A percentile compares a stretch with the other conserved stretches of the same genome.
Conservation (phyloP, 2,113 vertebrate genomes). For the Taurulus bubalis region DNA sequence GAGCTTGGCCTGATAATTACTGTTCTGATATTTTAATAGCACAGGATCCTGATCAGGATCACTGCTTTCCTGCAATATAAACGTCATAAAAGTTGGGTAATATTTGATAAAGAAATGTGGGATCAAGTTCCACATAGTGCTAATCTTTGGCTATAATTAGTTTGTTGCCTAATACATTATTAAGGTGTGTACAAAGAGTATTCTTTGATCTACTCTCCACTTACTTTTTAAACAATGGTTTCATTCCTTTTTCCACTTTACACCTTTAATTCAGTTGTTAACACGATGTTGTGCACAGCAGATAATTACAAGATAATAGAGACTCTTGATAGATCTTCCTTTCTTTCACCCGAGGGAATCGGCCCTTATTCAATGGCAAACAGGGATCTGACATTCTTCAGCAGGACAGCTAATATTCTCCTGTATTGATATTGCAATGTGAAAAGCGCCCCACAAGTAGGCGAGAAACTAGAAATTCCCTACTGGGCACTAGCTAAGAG, state of each 20-base stretch:
- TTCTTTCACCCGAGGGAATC: conserved; percentile 35
- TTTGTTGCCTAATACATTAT: conserved; percentile 25
- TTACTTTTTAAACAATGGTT: conserved; percentile 11
- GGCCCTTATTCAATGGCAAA: conserved; percentile 49
- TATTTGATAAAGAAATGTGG: conserved; percentile 66
- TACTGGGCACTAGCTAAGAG: conserved; percentile 74
- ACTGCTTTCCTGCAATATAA: conserved; percentile 61
- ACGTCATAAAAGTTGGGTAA: conserved; percentile 66
- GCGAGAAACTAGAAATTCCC: conserved; percentile 85
- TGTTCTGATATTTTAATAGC: conserved; percentile 69
- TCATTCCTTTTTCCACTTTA: conserved; percentile 4
- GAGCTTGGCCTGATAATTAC: conserved; percentile 63
- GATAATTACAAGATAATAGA: conserved; percentile 41
- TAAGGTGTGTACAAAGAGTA: not conserved
- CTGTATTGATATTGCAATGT: conserved; percentile 78
- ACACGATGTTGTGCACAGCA: conserved; percentile 3
- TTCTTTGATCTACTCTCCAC: not conserved
- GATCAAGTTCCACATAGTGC: conserved; percentile 51
- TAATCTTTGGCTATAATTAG: conserved; percentile 29
- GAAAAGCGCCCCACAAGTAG: conserved; percentile 83
- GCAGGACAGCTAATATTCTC: conserved; percentile 68
- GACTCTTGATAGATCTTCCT: conserved; percentile 19
- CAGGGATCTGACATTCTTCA: conserved; percentile 67
- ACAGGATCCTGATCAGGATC: conserved; percentile 47
- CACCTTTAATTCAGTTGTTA: conserved; percentile 37